Conservation (phyloP, 1,140 invertebrate genomes). For the Glomeris maerens region DNA sequence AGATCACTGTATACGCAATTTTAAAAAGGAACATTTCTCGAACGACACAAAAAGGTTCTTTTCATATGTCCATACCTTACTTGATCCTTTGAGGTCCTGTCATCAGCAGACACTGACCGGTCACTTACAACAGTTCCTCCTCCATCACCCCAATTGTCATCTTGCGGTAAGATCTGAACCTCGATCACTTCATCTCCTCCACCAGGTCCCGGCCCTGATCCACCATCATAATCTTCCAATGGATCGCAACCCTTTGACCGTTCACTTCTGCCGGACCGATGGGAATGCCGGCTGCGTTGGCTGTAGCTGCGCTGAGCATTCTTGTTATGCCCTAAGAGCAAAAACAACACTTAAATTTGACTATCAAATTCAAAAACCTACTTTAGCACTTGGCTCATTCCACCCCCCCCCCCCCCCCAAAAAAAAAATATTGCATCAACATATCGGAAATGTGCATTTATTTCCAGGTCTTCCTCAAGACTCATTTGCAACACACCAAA, state of each 20-base stretch:
- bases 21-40: too few relatives aligned
- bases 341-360: too few relatives aligned
- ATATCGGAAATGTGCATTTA: too few relatives aligned
- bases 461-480: too few relatives aligned
- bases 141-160: constrained; percentile 97
- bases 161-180: constrained; percentile 83
- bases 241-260: constrained; percentile 28
- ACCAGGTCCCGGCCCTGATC: constrained; percentile 39
- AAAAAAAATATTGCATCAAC: too few relatives aligned
- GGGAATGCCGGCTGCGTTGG: constrained; percentile 13
- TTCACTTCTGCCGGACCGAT: constrained; percentile 21
- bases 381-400: too few relatives aligned
- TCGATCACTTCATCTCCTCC: constrained; percentile 69
- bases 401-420: too few relatives aligned
- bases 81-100: constrained; percentile 39
- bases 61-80: too few relatives aligned
- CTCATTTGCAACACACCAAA: too few relatives aligned
- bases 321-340: constrained; percentile 11
- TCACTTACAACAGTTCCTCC: constrained; percentile 93
- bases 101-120: constrained; percentile 81
- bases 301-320: constrained; percentile 6
- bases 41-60: not conserved
- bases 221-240: constrained; percentile 23
- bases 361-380: too few relatives aligned
- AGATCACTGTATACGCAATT: too few relatives aligned